These are phyloP conservation scores for Archocentrus centrarchus DNA, from an alignment of 2,113 vertebrate genomes.

Conservation along the genomic window DNA sequence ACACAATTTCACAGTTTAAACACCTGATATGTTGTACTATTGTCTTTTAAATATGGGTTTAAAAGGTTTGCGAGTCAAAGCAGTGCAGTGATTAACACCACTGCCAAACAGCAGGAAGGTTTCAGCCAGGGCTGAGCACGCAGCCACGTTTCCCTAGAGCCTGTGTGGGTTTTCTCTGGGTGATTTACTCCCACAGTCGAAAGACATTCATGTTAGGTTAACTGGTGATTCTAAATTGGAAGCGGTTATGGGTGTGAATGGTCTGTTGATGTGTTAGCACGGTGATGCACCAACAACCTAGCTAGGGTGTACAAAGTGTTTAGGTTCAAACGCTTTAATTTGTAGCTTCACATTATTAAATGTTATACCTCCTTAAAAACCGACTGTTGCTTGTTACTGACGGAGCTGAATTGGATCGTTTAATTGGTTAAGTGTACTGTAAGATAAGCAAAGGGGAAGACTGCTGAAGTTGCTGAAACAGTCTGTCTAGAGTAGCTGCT, in stretches of 20 bases:
- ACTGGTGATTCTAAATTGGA: not conserved
- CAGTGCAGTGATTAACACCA: not conserved
- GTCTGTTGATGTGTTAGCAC: not conserved
- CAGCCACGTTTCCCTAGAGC: not conserved
- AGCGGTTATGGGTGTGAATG: not conserved
- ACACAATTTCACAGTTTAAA: not conserved
- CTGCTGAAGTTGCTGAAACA: conserved; percentile 59
- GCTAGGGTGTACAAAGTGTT: not conserved
- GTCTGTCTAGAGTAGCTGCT: conserved; percentile 58
- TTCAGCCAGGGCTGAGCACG: not conserved
- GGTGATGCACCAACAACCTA: not conserved
- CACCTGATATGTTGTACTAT: not conserved
- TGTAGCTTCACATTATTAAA: not conserved
- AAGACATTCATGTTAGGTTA: not conserved
- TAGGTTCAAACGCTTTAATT: not conserved
- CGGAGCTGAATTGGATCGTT: conserved; percentile 31
- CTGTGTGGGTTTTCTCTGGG: not conserved
- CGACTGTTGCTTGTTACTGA: conserved; percentile 21
- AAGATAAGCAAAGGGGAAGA: conserved; percentile 27
- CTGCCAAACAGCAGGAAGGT: not conserved
- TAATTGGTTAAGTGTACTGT: conserved; percentile 31
- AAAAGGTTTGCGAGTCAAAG: not conserved
- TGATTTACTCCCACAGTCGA: not conserved
- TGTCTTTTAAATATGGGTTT: not conserved
- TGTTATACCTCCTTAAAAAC: not conserved